These are phyloP conservation scores for Microtus ochrogaster DNA, from an alignment of 2,113 vertebrate genomes.

Conservation along the genomic window DNA sequence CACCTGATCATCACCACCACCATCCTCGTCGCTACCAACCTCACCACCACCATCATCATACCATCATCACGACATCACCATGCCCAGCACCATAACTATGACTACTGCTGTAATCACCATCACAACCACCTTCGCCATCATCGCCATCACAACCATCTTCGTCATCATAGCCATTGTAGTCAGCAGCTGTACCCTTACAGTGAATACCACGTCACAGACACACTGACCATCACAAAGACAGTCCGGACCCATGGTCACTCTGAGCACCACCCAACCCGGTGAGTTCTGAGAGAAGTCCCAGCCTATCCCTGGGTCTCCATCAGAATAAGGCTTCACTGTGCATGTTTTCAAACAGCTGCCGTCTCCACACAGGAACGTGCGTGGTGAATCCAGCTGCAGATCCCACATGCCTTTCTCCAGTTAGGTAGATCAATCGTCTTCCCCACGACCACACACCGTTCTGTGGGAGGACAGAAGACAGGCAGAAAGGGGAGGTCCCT, in stretches of 20 bases:
- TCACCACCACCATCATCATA: not conserved
- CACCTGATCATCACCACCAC: fast-evolving
- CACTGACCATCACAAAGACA: not conserved
- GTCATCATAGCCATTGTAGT: fast-evolving
- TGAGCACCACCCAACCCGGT: not conserved
- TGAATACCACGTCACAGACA: not conserved
- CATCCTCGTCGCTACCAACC: fast-evolving
- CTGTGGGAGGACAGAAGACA: not conserved
- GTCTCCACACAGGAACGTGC: not conserved
- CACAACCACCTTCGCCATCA: too few relatives aligned
- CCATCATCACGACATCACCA: fast-evolving
- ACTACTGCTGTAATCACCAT: fast-evolving
- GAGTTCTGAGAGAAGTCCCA: not conserved
- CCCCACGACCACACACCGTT: too few relatives aligned
- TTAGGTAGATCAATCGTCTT: fast-evolving
- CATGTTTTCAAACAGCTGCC: too few relatives aligned
- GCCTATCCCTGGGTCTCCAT: not conserved
- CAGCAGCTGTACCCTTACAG: fast-evolving
- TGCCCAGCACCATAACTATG: not conserved
- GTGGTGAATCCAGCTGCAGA: not conserved
- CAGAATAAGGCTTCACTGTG: not conserved
- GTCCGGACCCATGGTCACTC: not conserved
- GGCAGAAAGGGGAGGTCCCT: not conserved
- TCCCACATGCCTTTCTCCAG: not conserved
- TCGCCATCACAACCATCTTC: fast-evolving